phyloP scores from a whole-genome alignment of 2,797 vertebrate species.

The Gila robusta region DNA sequence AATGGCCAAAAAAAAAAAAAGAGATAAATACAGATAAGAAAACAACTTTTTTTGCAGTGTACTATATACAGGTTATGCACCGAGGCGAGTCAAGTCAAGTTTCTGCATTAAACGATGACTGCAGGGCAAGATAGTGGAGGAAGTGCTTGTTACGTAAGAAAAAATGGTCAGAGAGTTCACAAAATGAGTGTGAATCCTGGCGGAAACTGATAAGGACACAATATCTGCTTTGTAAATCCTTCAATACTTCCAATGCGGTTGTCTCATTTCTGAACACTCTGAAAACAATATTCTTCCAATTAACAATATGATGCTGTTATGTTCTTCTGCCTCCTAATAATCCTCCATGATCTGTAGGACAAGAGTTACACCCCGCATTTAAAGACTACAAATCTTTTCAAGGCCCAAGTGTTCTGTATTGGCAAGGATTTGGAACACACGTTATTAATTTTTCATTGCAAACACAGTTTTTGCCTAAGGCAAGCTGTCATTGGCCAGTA shows the following conservation, averaged over 20 bases:
- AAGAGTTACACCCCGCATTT: background rate
- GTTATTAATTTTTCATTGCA: constrained; percentile 38
- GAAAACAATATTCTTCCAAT: background rate
- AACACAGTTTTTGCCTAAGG: constrained; percentile 35
- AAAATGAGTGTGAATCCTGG: background rate
- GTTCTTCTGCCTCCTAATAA: background rate
- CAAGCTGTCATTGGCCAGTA: constrained; percentile 33
- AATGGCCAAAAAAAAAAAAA: background rate
- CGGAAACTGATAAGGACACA: background rate
- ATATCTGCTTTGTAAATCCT: background rate
- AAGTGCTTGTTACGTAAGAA: background rate
- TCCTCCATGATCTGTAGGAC: background rate
- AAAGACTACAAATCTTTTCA: constrained; percentile 13
- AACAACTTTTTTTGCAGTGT: background rate
- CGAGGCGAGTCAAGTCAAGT: background rate
- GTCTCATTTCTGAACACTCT: background rate
- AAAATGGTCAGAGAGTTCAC: background rate
- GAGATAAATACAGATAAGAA: background rate
- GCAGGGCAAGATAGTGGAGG: background rate
- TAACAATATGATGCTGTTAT: background rate
- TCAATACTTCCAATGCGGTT: background rate
- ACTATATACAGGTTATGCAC: background rate
- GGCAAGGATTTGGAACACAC: constrained; percentile 34
- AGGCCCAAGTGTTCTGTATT: constrained; percentile 11
- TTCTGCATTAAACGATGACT: background rate